Percentiles rank a stretch among this genome's conserved stretches.
Evolutionary conservation across 2,888 invertebrate genomes (phyloP).

Genomic region (Marronus borbonicus): DNA sequence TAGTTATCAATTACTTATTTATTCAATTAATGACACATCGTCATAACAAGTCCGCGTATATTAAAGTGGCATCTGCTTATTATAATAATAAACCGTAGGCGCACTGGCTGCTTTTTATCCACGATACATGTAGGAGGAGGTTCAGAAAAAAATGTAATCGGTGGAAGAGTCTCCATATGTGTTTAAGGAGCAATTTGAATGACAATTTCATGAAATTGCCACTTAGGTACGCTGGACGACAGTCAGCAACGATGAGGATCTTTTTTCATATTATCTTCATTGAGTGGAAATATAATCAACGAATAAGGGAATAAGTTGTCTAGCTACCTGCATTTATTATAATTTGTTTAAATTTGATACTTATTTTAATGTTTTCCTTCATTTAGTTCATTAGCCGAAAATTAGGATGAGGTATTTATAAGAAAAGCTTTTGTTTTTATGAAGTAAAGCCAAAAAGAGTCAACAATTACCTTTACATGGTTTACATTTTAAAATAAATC

Average conservation of each 20-base stretch:
- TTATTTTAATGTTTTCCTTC: neutral
- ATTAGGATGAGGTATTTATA: no score
- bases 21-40: conserved; percentile 48
- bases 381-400: no score
- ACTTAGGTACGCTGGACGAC: neutral
- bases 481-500: no score
- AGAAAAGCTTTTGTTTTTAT: no score
- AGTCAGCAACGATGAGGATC: no score
- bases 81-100: conserved; percentile 16
- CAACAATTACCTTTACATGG: no score
- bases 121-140: neutral
- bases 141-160: neutral
- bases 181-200: neutral
- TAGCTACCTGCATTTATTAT: conserved; percentile 9
- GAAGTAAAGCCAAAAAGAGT: no score
- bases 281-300: neutral
- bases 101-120: neutral
- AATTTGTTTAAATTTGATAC: neutral
- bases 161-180: neutral
- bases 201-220: neutral
- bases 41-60: conserved; percentile 37
- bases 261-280: no score
- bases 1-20: conserved; percentile 46
- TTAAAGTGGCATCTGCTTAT: conserved; percentile 35
- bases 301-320: neutral